Conservation (phyloP, 2,888 invertebrate species). For the Brenthis daphne region DNA sequence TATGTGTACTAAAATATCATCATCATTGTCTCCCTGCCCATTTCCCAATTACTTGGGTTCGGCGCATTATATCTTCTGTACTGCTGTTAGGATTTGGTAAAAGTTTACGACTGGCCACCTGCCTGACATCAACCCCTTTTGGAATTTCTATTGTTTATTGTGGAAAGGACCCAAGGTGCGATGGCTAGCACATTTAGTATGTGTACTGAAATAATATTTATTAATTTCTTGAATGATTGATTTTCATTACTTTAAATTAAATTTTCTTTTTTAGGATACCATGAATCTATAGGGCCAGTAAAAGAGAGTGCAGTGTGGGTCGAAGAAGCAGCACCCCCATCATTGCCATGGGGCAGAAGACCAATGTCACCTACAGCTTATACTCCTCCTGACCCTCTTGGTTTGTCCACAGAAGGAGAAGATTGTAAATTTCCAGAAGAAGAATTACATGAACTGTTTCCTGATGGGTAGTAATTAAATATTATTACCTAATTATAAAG, state of each 20-base stretch:
- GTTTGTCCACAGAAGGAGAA: slow-evolving; percentile 95
- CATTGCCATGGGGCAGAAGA: slow-evolving; percentile 91
- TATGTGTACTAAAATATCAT: slow-evolving; percentile 44
- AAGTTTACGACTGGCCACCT: too few relatives aligned
- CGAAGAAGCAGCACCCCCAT: slow-evolving; percentile 94
- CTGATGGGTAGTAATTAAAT: slow-evolving; percentile 83
- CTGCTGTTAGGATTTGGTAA: too few relatives aligned
- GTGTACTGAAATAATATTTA: background rate
- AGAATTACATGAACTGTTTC: slow-evolving; percentile 93
- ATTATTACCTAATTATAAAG: background rate
- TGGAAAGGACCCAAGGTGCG: too few relatives aligned
- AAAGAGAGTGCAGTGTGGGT: slow-evolving; percentile 99
- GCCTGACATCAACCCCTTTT: too few relatives aligned
- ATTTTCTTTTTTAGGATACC: slow-evolving; percentile 82
- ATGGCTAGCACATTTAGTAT: slow-evolving; percentile 54
- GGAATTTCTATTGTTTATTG: too few relatives aligned
- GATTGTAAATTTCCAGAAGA: slow-evolving; percentile 95
- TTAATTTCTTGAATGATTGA: background rate
- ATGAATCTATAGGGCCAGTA: slow-evolving; percentile 94
- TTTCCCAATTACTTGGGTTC: too few relatives aligned
- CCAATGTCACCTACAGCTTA: slow-evolving; percentile 93
- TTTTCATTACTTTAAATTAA: background rate
- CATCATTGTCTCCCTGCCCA: too few relatives aligned
- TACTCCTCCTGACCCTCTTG: slow-evolving; percentile 95
- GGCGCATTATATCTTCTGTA: too few relatives aligned